Evolutionary conservation across 2,888 invertebrate species (phyloP), one percentile per base, ranked within the genome.

Genomic region (Antitype chi): DNA sequence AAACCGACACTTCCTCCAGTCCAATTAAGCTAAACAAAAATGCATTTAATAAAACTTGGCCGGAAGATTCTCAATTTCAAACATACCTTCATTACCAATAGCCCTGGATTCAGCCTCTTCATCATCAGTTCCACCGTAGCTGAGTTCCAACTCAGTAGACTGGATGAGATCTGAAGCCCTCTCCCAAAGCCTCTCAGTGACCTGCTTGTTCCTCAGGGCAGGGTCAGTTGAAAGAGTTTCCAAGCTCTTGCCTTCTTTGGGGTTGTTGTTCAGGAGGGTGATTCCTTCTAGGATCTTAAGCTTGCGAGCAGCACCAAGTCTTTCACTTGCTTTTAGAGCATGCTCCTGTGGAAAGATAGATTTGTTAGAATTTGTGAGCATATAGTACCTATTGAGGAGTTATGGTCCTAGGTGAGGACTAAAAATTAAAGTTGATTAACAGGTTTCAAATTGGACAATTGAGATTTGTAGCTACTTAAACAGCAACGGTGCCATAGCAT

Each of bases 101-200:
- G 95, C 91, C 74, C 95, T 92, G 11, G 95, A 94, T 82, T 93
- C 94, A 25, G 90, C 90, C 20, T 94, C 94, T 15, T 93, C 94
- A 11, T 92, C 95, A 55, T 93, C 91, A 60, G 78, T 86, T 7
- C 90, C 92, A 57, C 89, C 91, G 74, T 94, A 95, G 85, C 93
- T 95, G 2, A 96, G 79, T 70, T 96, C 96, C 60, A 96, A 82
- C 38, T 96, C 96, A 60, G 94, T 90, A 77, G 92, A 93, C 72
- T 94, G 90, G 9, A 96, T 77, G 11, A 96, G 88, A n/a, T 94
- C 94, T 0, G 92, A 85, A 2, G 94, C 90, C 17, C 90, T 94
- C 32, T 94, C 92, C 95, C 95, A 95, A 9, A 96, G 89, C 69
- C 93, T 93, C 4, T 95, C 94, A 66, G 94, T 92, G 8, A 96